These are phyloP conservation scores for Andrena camellia DNA, from an alignment of 2,888 invertebrate species.

Conservation along the genomic window DNA sequence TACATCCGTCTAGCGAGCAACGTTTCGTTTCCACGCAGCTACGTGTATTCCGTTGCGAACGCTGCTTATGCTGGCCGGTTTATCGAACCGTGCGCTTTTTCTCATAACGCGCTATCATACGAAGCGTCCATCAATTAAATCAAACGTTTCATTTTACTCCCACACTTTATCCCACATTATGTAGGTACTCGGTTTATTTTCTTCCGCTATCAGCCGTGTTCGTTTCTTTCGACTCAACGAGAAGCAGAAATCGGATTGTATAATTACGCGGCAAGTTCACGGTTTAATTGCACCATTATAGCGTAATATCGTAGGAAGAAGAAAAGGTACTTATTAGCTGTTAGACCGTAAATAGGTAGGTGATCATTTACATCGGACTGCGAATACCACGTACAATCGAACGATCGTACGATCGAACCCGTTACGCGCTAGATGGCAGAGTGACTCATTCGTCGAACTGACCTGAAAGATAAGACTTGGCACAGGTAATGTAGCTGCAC, in stretches of 20 bases:
- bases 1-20: slow-evolving; percentile 48
- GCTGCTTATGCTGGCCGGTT: neutral
- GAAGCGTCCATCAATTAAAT: neutral
- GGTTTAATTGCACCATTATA: too few species aligned
- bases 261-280: neutral
- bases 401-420: neutral
- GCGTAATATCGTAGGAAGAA: too few species aligned
- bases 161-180: too few species aligned
- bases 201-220: too few species aligned
- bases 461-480: slow-evolving; percentile 82
- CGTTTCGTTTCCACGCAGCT: slow-evolving; percentile 47
- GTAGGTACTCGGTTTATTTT: too few species aligned
- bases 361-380: neutral
- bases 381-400: neutral
- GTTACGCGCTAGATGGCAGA: neutral
- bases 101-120: neutral
- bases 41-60: slow-evolving; percentile 21
- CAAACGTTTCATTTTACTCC: too few species aligned
- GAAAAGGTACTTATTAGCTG: too few species aligned
- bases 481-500: slow-evolving; percentile 82
- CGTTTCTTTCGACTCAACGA: too few species aligned
- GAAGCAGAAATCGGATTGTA: neutral
- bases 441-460: slow-evolving; percentile 58
- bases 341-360: too few species aligned
- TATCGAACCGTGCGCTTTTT: slow-evolving; percentile 2